phyloP scores from a whole-genome alignment of 1,140 invertebrate genomes.

The Agrypnia vestita region DNA sequence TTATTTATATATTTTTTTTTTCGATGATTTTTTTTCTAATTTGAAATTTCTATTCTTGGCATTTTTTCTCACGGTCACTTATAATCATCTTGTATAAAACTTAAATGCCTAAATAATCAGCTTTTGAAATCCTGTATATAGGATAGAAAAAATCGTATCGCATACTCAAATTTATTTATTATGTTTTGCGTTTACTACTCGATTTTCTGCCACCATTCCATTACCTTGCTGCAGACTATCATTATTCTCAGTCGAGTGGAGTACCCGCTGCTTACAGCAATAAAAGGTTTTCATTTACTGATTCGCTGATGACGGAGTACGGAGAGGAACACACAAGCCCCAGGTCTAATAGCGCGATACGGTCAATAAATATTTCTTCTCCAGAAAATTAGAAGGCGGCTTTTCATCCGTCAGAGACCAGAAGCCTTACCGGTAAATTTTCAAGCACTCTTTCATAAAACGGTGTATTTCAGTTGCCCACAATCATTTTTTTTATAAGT shows the following conservation, averaged over 20 bases:
- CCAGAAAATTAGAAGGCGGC: constrained; percentile 29
- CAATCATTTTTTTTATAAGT: background rate
- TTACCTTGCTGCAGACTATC: background rate
- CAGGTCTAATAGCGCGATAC: constrained; percentile 12
- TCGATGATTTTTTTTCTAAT: background rate
- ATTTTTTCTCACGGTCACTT: too few species aligned
- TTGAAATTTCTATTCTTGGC: too few species aligned
- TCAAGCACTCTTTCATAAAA: background rate
- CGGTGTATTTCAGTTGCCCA: background rate
- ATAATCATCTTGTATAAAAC: too few species aligned
- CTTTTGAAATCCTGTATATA: too few species aligned
- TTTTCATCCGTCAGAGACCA: background rate
- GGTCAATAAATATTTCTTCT: constrained; percentile 29
- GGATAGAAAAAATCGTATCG: too few species aligned
- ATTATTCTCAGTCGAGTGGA: background rate
- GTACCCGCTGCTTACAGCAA: background rate
- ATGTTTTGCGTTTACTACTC: background rate
- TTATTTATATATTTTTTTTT: background rate
- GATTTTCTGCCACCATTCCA: background rate
- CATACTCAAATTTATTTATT: background rate
- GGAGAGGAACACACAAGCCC: constrained; percentile 20
- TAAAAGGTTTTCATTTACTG: constrained; percentile 26
- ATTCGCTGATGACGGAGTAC: constrained; percentile 2
- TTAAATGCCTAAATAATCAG: too few species aligned
- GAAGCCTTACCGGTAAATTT: background rate